Conservation (phyloP, 2,888 invertebrate genomes). For the Amaurobius ferox region DNA sequence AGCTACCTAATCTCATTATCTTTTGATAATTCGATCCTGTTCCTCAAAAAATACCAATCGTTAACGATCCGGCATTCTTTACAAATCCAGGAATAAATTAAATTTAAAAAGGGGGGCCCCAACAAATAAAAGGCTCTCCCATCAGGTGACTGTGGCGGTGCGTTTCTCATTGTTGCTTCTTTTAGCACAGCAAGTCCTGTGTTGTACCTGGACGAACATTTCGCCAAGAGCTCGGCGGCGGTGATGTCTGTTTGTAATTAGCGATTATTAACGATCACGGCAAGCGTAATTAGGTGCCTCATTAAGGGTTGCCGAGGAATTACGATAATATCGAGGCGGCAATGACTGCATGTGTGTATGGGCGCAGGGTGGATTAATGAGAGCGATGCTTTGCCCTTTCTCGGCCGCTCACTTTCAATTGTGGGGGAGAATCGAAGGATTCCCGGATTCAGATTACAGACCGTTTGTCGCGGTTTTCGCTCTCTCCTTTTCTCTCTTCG, state of each 20-base stretch:
- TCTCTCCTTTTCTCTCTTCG: slow-evolving; percentile 17
- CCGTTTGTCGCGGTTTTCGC: slow-evolving; percentile 57
- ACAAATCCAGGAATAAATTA: slow-evolving; percentile 21
- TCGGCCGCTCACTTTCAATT: slow-evolving; percentile 64
- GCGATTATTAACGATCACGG: slow-evolving; percentile 72
- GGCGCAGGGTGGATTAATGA: slow-evolving; percentile 67
- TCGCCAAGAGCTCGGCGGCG: slow-evolving; percentile 45
- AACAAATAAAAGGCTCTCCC: slow-evolving; percentile 28
- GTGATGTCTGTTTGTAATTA: slow-evolving; percentile 72
- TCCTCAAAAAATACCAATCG: slow-evolving; percentile 39
- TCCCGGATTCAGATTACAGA: slow-evolving; percentile 55
- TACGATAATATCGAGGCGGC: slow-evolving; percentile 72
- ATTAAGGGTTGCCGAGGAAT: slow-evolving; percentile 72
- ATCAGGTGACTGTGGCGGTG: slow-evolving; percentile 17
- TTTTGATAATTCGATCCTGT: slow-evolving; percentile 18
- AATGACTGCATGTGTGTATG: slow-evolving; percentile 62
- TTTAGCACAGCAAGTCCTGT: background rate
- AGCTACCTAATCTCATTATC: slow-evolving; percentile 23
- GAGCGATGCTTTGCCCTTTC: slow-evolving; percentile 65
- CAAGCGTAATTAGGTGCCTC: slow-evolving; percentile 72
- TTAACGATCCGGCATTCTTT: slow-evolving; percentile 43
- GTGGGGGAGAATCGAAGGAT: slow-evolving; percentile 45
- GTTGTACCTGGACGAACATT: slow-evolving; percentile 19
- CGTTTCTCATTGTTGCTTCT: slow-evolving; percentile 13
- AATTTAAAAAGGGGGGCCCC: slow-evolving; percentile 29